A percentile compares a stretch with the other conserved stretches of the same genome.
Evolutionary conservation across 2,113 vertebrate genomes (phyloP).

Genomic region (Nerophis ophidion): DNA sequence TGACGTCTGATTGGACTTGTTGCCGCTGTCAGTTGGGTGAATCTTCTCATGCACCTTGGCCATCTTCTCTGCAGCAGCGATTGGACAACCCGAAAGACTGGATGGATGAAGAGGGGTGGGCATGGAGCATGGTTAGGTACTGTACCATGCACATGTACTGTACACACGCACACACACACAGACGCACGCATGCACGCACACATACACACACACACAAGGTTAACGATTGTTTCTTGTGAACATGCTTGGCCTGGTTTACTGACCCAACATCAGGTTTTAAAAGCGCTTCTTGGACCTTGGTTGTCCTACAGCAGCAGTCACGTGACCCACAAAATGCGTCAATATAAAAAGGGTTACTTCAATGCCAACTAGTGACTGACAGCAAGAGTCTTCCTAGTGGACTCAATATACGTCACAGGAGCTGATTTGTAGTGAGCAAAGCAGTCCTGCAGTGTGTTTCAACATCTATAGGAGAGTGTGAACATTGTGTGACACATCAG

Average conservation of each 20-base stretch:
- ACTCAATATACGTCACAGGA: too few species aligned
- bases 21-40: slow-evolving; percentile 78
- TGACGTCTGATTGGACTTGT: slow-evolving; percentile 92
- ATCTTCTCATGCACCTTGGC: slow-evolving; percentile 97
- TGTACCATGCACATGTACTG: not conserved
- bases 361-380: not conserved
- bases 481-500: slow-evolving; percentile 36
- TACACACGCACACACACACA: not conserved
- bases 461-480: slow-evolving; percentile 25
- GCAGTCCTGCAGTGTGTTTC: not conserved
- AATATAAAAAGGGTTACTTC: not conserved
- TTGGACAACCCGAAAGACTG: slow-evolving; percentile 97
- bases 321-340: not conserved
- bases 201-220: not conserved
- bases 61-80: slow-evolving; percentile 96
- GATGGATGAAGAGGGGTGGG: slow-evolving; percentile 21
- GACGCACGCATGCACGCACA: not conserved
- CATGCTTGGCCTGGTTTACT: not conserved
- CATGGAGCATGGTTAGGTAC: slow-evolving; percentile 4
- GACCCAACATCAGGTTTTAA: not conserved
- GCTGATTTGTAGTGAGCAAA: too few species aligned
- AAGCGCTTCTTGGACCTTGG: not conserved
- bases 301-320: not conserved
- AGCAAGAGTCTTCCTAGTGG: not conserved
- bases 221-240: not conserved